Percentiles rank a stretch among this genome's conserved stretches.
phyloP scores from a whole-genome alignment of 2,113 vertebrate genomes.

The Oryzias celebensis region DNA sequence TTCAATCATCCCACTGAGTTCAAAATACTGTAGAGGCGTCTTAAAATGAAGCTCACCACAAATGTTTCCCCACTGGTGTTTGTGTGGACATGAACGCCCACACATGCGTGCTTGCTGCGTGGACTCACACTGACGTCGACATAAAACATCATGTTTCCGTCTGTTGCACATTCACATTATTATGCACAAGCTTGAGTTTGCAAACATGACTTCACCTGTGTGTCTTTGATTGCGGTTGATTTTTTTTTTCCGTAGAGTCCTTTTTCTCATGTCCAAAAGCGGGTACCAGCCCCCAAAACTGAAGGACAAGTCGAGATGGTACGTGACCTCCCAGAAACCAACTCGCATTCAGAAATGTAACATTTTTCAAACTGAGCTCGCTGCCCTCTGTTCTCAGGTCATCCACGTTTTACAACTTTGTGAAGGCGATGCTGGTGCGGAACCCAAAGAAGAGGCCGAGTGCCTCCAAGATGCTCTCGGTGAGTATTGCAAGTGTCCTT shows the following conservation, averaged over 20 bases:
- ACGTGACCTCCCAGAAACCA: slow-evolving; percentile 9
- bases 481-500: slow-evolving; percentile 53
- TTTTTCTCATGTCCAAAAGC: slow-evolving; percentile 93
- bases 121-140: background rate
- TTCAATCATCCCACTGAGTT: background rate
- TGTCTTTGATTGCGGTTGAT: background rate
- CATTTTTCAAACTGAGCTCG: background rate
- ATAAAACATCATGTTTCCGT: no score
- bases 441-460: slow-evolving; percentile 88
- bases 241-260: slow-evolving; percentile 71
- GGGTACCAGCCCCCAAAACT: slow-evolving; percentile 91
- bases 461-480: slow-evolving; percentile 86
- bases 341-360: background rate
- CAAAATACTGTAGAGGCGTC: background rate
- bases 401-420: slow-evolving; percentile 85
- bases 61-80: slow-evolving; percentile 13
- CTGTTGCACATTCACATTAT: background rate
- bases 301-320: slow-evolving; percentile 90
- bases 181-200: slow-evolving; percentile 1
- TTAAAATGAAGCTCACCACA: slow-evolving; percentile 2
- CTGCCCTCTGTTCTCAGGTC: slow-evolving; percentile 71
- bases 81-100: background rate
- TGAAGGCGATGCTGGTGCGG: slow-evolving; percentile 86
- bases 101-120: background rate
- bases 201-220: background rate